Evolutionary conservation across 2,888 invertebrate species (phyloP), one percentile per base, ranked within the genome.

Genomic region (Drosophila tripunctata): DNA sequence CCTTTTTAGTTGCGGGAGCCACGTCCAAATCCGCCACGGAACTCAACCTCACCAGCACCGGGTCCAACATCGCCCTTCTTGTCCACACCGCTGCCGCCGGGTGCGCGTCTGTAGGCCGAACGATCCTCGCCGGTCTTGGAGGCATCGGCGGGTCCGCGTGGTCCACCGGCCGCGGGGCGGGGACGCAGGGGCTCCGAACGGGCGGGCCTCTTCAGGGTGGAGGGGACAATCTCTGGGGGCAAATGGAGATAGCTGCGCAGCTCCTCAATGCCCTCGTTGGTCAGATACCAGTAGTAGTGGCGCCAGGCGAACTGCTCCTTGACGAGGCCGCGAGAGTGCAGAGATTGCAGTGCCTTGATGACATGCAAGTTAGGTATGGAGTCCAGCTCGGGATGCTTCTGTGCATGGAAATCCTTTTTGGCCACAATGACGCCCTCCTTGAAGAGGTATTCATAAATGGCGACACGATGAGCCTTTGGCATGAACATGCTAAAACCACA

Each of bases 261-360:
- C 92, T 98, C 99, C 91, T 97, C 97, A 91, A 99, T 99, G 80
- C 99, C 99, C 89, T 99, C 98, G 91, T 99, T 99, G 75, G 98
- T 99, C 82, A 99, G 93, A 92, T 91, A 95, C 99, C 99, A 99
- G 92, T 99, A 99, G 90, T 97, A 99, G 92, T 99, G 99, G 89
- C 99, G 95, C 99, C 99, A 99, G 3, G 99, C 99, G 92, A 99
- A 99, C 92, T 99, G 99, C 93, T 99, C 99, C 92, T 96, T 97
- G n/a, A 99, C 99, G 89, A 95, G 96, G 64, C 99, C 99, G 91
- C 96, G 94, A 3, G 99, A 99, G 92, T 98, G 98, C 80, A 99
- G 93, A 6, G 98, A 98, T 93, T 98, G 97, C 94, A 99, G 94
- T 78, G 99, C 98, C 92, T 99, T 99, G 91, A 99, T 99, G 58